Conservation (phyloP, 2,113 vertebrate genomes). For the Grammomys surdaster region DNA sequence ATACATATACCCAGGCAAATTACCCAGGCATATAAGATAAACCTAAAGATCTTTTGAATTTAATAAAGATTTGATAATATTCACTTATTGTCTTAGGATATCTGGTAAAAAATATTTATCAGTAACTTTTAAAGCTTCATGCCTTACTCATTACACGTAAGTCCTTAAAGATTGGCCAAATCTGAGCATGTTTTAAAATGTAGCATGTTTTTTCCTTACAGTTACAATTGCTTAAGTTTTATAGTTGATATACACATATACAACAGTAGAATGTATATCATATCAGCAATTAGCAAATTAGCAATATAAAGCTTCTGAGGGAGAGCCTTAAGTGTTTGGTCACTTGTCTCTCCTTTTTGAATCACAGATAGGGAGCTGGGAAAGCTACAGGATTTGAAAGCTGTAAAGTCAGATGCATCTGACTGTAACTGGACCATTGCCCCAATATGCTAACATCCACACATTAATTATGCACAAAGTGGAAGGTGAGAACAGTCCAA, state of each 20-base stretch:
- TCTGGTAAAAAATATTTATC: conserved; percentile 12
- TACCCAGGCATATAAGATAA: neutral
- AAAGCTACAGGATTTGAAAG: neutral
- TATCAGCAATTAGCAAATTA: conserved; percentile 31
- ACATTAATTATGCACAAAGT: neutral
- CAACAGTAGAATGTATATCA: neutral
- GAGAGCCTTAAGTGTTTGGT: neutral
- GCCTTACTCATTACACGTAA: conserved; percentile 12
- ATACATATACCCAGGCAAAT: neutral
- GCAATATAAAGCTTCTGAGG: conserved; percentile 38
- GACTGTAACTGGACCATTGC: neutral
- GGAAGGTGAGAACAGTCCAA: neutral
- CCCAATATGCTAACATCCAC: conserved; percentile 14
- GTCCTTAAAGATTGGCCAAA: conserved; percentile 1
- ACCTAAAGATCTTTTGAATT: neutral
- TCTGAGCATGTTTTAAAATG: conserved; percentile 35
- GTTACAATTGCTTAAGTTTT: neutral
- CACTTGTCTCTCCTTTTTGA: conserved; percentile 6
- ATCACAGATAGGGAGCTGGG: neutral
- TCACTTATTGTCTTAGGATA: conserved; percentile 34
- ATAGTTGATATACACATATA: conserved; percentile 2
- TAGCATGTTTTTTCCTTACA: neutral
- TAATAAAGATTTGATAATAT: neutral
- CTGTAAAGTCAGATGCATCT: neutral
- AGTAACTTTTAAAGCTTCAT: conserved; percentile 45